Percentiles rank a stretch among this genome's conserved stretches.
Conservation (phyloP, 2,113 vertebrate genomes). For the Pipa parva region DNA sequence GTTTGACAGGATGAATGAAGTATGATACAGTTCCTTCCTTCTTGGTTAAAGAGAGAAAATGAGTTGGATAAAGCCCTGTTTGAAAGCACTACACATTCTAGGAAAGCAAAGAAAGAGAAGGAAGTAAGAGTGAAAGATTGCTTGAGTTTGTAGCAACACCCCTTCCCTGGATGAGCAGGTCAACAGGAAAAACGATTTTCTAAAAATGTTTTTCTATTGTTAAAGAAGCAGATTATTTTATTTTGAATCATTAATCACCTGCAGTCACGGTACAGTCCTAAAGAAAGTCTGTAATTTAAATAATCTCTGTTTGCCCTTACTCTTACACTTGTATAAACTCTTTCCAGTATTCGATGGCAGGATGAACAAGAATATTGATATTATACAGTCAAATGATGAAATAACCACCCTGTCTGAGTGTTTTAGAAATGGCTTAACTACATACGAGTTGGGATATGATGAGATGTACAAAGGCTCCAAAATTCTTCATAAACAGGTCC, state of each 20-base stretch:
- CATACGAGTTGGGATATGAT: no score
- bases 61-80: constrained; percentile 44
- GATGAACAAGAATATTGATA: no score
- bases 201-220: constrained; percentile 30
- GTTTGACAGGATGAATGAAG: constrained; percentile 61
- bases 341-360: no score
- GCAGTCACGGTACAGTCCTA: background rate
- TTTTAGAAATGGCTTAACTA: no score
- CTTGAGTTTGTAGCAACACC: constrained; percentile 51
- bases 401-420: no score
- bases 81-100: constrained; percentile 7
- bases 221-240: constrained; percentile 1
- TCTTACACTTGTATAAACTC: no score
- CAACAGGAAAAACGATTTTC: constrained; percentile 60
- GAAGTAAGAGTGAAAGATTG: constrained; percentile 56
- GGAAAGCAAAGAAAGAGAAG: constrained; percentile 46
- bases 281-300: background rate
- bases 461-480: no score
- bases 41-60: constrained; percentile 46
- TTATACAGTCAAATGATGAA: no score
- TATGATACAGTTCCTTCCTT: constrained; percentile 68
- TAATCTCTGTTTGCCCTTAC: no score
- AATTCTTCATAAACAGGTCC: no score
- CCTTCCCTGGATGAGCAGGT: constrained; percentile 32
- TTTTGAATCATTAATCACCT: constrained; percentile 9